Percentiles rank a stretch among this genome's conserved stretches.
Conservation (phyloP, 2,797 vertebrate species). For the Ctenopoma kingsleyae region DNA sequence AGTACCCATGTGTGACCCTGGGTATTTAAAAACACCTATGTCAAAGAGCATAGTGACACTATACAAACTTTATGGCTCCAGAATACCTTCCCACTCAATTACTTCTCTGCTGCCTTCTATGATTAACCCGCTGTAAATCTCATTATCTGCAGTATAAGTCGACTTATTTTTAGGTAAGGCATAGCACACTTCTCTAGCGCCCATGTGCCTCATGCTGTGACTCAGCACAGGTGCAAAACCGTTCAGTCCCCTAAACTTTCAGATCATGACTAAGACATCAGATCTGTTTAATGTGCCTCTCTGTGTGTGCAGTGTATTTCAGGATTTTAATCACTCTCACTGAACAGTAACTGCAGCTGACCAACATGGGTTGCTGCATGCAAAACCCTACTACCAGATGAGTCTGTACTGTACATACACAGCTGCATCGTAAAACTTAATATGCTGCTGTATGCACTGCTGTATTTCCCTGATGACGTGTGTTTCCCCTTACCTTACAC, state of each 20-base stretch:
- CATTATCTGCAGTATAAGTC: constrained; percentile 57
- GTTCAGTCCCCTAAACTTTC: constrained; percentile 31
- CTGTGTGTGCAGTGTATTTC: no score
- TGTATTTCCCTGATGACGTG: not conserved
- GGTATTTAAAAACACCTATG: not conserved
- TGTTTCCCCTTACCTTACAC: no score
- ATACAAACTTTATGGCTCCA: not conserved
- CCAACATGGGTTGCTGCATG: not conserved
- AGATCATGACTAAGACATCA: not conserved
- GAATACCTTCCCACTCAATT: constrained; percentile 10
- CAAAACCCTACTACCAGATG: not conserved
- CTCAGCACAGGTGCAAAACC: constrained; percentile 34
- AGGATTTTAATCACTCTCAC: no score
- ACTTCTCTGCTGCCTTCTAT: constrained; percentile 22
- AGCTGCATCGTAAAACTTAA: no score
- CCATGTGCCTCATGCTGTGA: constrained; percentile 40
- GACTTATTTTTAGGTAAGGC: constrained; percentile 54
- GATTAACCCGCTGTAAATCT: constrained; percentile 49
- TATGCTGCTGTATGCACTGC: no score
- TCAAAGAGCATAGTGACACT: not conserved
- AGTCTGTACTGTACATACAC: not conserved
- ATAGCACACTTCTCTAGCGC: constrained; percentile 26
- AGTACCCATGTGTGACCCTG: fast-evolving
- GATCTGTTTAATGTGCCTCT: not conserved
- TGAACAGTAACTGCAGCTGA: not conserved